Evolutionary conservation across 1,140 invertebrate species (phyloP).

Genomic region (Globodera rostochiensis): DNA sequence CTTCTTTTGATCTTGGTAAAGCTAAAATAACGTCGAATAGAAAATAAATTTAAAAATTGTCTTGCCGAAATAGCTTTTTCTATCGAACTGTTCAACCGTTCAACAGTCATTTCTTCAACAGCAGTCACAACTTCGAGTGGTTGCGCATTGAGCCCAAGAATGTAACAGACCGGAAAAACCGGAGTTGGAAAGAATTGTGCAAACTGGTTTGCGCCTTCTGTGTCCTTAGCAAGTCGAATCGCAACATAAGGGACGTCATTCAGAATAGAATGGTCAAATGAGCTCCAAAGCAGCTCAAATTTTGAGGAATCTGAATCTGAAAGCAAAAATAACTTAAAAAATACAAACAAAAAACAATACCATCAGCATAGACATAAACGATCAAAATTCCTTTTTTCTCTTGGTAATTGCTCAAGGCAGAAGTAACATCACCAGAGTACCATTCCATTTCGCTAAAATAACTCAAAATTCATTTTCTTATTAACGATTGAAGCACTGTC

Average conservation of each 20-base stretch:
- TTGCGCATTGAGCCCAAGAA: constrained; percentile 42
- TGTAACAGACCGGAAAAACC: constrained; percentile 40
- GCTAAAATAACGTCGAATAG: constrained; percentile 39
- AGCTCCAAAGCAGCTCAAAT: constrained; percentile 25
- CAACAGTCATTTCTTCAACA: constrained; percentile 24
- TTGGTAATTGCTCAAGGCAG: constrained; percentile 36
- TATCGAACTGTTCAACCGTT: constrained; percentile 25
- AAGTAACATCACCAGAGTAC: constrained; percentile 37
- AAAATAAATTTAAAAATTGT: constrained; percentile 11
- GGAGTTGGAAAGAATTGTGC: constrained; percentile 41
- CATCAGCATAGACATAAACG: constrained; percentile 30
- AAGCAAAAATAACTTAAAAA: constrained; percentile 28
- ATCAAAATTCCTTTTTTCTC: constrained; percentile 41
- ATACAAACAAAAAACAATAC: constrained; percentile 25
- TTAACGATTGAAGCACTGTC: no score
- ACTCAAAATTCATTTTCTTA: no score
- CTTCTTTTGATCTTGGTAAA: constrained; percentile 33
- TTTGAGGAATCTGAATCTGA: constrained; percentile 28
- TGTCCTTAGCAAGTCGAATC: constrained; percentile 33
- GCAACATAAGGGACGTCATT: constrained; percentile 30
- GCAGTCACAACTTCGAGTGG: constrained; percentile 42
- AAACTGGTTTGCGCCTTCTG: constrained; percentile 44
- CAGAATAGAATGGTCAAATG: constrained; percentile 28
- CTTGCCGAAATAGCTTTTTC: constrained; percentile 25
- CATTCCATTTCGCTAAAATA: constrained; percentile 24